Evolutionary conservation across 2,888 invertebrate genomes (phyloP), one percentile per base, ranked within the genome.

Genomic region (Schizotus pectinicornis): DNA sequence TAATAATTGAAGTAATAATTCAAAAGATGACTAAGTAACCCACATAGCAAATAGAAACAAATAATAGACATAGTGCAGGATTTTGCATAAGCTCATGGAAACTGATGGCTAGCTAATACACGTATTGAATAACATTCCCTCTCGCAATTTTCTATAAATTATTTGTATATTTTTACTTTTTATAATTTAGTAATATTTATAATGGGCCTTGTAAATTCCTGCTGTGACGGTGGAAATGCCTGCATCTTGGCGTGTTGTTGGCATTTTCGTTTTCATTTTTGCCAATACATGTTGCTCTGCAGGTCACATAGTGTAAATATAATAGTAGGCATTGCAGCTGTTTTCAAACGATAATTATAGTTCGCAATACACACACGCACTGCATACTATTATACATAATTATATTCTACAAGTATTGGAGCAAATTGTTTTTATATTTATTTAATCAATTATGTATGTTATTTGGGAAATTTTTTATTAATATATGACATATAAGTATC

Each of bases 401-500:
- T 36, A 13, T 14, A 39, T 33, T 22, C 6, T 13, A 12, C 8
- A 43, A 53, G 12, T 55, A 61, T 52, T 35, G 52, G 47, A 61
- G 42, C 59, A 49, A 59, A 55, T 55, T 55, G 47, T 58, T 63
- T 62, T 63, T 62, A 65, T 69, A 70, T 73, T 72, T 73, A 72
- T 74, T 74, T 73, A 71, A 74, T 67, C 68, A 66, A 67, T 67
- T 70, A 70, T 67, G 64, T 70, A 70, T 67, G 64, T 68, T 69
- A 67, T 69, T 67, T 64, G 59, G 65, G 65, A 58, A 59, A 67
- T 70, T 69, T 69, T 71, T 73, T 74, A 72, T 73, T 71, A 72
- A 74, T 74, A 71, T 73, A 74, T 72, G 69, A 68, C 66, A 68
- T 71, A 74, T 73, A 76, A 74, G 76, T 72, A 57, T 52, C 50